These are phyloP conservation scores for Poeciliopsis presidionis DNA, from an alignment of 2,797 vertebrate genomes.

Conservation along the genomic window DNA sequence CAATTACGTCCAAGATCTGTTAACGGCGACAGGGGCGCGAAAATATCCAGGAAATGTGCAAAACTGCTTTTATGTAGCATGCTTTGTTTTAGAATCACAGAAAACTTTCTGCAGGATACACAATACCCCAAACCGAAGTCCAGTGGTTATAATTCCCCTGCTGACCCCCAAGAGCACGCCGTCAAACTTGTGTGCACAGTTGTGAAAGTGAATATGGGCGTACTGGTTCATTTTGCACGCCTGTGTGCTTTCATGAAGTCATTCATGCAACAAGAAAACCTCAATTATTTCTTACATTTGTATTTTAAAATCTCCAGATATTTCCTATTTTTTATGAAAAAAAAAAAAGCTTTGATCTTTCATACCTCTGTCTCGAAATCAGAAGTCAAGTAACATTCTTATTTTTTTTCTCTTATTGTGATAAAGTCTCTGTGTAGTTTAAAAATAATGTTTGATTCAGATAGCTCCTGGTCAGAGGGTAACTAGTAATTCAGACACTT, in stretches of 20 bases:
- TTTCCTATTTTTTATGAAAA: neutral
- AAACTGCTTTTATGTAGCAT: neutral
- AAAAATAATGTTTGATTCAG: neutral
- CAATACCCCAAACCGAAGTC: neutral
- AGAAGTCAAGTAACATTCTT: neutral
- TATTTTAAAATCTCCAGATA: neutral
- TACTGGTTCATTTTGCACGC: neutral
- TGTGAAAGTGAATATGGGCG: neutral
- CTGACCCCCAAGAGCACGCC: neutral
- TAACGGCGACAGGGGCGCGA: neutral
- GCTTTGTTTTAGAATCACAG: neutral
- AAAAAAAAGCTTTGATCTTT: neutral
- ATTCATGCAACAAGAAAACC: neutral
- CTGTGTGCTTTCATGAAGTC: neutral
- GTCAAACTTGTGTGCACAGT: neutral
- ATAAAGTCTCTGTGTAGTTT: neutral
- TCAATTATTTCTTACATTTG: neutral
- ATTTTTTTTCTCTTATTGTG: neutral
- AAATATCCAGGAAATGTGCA: neutral
- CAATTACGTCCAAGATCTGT: slow-evolving; percentile 10
- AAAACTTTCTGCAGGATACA: neutral
- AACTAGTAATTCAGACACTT: neutral
- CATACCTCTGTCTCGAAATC: neutral
- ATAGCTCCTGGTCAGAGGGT: neutral
- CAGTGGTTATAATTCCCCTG: neutral